Evolutionary conservation across 2,113 vertebrate species (phyloP).

Genomic region (Scomber scombrus): DNA sequence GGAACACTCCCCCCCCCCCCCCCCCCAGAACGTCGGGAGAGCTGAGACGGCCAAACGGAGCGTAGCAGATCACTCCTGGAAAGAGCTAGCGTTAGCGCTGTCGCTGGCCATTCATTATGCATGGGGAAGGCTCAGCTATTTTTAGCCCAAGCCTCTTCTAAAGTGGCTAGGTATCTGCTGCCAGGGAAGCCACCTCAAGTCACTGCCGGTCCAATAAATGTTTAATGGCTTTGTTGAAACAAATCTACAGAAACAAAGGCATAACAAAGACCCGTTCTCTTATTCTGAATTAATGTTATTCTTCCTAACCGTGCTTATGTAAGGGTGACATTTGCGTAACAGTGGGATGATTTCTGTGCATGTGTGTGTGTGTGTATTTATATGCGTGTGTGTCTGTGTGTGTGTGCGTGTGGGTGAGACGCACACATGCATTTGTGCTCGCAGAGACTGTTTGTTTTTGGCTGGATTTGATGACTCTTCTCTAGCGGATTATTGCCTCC

Average conservation of each 20-base stretch:
- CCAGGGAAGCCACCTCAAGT: slow-evolving; percentile 79
- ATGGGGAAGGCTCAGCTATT: slow-evolving; percentile 80
- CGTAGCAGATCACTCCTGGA: slow-evolving; percentile 81
- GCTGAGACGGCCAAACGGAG: slow-evolving; percentile 74
- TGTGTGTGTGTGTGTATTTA: not conserved
- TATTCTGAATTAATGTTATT: slow-evolving; percentile 59
- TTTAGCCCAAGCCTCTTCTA: slow-evolving; percentile 67
- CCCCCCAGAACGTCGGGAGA: slow-evolving; percentile 59
- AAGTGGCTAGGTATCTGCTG: slow-evolving; percentile 76
- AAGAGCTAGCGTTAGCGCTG: slow-evolving; percentile 75
- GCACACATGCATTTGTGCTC: slow-evolving; percentile 63
- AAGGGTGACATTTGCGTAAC: slow-evolving; percentile 68
- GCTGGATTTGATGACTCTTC: slow-evolving; percentile 83
- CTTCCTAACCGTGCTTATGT: slow-evolving; percentile 76
- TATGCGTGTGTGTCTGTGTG: not conserved
- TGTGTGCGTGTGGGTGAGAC: slow-evolving; percentile 31
- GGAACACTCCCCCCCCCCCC: slow-evolving; percentile 60
- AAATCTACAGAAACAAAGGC: slow-evolving; percentile 75
- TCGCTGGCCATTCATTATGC: slow-evolving; percentile 84
- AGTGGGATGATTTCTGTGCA: slow-evolving; percentile 34
- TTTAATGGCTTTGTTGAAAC: slow-evolving; percentile 82
- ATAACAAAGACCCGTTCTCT: slow-evolving; percentile 49
- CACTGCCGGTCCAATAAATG: slow-evolving; percentile 77
- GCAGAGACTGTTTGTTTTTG: slow-evolving; percentile 78
- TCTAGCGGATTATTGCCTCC: slow-evolving; percentile 81